Base-by-base conservation (phyloP, 1,140 invertebrate genomes). In the Sitodiplosis mosellana region DNA sequence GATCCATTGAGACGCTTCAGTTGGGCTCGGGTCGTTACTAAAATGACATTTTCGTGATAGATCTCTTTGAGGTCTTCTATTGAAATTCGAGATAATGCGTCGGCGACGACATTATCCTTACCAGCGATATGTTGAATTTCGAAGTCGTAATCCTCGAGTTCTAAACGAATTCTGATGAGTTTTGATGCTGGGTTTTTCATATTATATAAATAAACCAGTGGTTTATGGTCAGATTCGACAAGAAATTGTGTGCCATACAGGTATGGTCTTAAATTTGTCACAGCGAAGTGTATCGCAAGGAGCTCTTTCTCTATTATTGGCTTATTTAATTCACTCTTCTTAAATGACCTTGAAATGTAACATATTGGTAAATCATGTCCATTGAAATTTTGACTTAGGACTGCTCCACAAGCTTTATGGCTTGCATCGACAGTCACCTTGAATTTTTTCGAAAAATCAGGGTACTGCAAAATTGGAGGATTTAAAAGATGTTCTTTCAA, bases 141-240 rank as follows among this genome's bases (percentile, higher is more conserved):
- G 49, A 58, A 62, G 2, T 64, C 52, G 49, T 56, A 64, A 48
- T 64, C 61, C 38, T 51, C 52, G 10, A 64, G 34, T 67, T 64
- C 27, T 73, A 48, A 51, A 61, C 55, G n/a, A 73, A 37, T 42
- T 63, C 46, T 71, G 68, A 74, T 38, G 67, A 75, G 50, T 53
- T 64, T 50, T 34, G 61, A 60, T 11, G 55, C 59, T 5, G 65
- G 61, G 40, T 72, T 63, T 55, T 69, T 73, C 1, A 65, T 51
- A 40, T 51, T 54, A 15, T 46, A 47, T 12, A 72, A 50, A 61
- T 65, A 73, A 22, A 49, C 53, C 27, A 73, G 54, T 2, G 66
- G 64, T 53, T 60, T 61, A 49, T 74, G 70, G 51, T 75, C 71
- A 0, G 69, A 72, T 19, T 60, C 37, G 1, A 72, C 62, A 19